Base-by-base conservation (phyloP, 2,797 vertebrate genomes). In the Perodicticus potto region DNA sequence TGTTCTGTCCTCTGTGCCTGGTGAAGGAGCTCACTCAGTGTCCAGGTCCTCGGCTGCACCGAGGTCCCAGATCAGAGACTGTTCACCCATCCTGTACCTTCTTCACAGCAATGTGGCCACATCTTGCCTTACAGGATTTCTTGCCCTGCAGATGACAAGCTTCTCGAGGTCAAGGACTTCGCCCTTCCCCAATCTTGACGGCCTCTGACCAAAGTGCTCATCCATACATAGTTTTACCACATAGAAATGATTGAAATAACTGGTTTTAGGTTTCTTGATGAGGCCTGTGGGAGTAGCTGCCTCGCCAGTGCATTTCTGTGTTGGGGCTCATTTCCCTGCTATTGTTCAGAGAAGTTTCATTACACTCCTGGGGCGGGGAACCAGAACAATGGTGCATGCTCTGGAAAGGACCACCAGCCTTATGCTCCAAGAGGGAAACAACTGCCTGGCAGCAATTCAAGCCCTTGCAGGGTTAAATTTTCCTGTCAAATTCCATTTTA, bases 341-440 rank as follows among this genome's bases (percentile, higher is more conserved):
- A 86, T 93, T 96, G 95, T 91, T 94, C 91, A 70, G 84, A 86
- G 95, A 32, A 20, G 9, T 76, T 37, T 45, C 80, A 53, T 16
- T 34, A 32, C 72, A 70, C 57, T 67, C 85, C 37, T 13, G 49
- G 14, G 29, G 29, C 63, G 22, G 84, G 90, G 95, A 97, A 93
- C 70, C 97, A 83, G 97, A 86, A 78, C 88, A 25, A n/a, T 1
- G 11, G 34, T 0, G 13, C 10, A 0, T 3, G 20, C 19, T 3
- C 23, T 0, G 11, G 83, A 73, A 29, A 37, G 61, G 23, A 27
- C 49, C 22, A 9, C 19, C 37, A 22, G 80, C 23, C n/a, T 20
- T 9, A 37, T 5, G 34, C 37, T 70, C 69, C 19, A 37, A 70
- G 20, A 37, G 10, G 20, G 22, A 70, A 53, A 11, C 14, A n/a